Base-by-base conservation (phyloP, 2,113 vertebrate species). In the Aix galericulata region DNA sequence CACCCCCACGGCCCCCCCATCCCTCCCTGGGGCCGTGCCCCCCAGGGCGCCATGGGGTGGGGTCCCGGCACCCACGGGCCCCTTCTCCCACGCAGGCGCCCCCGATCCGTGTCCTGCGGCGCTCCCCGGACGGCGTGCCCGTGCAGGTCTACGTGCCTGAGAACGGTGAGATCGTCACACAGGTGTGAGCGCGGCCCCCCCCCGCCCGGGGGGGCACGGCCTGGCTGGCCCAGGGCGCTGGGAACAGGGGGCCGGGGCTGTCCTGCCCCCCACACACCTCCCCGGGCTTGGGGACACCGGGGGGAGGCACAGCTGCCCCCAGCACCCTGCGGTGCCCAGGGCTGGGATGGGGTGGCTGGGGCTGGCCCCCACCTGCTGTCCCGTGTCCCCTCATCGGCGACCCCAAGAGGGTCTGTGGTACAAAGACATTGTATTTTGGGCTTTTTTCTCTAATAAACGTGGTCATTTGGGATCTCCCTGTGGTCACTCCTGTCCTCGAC, bases 161-260 rank as follows among this genome's bases (percentile, higher is more conserved):
- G 78, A 95, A 78, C 11, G 85, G 90, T 0, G 95, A 96, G 95
- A 93, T 96, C 23, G 16, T 96, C 88, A 96, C 95, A 13, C 94
- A 95, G 6, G 95, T 95, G 94, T 94, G 48, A 96, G 60, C 36
- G 8, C 5, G 7, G 32, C 29, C 32, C 16, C 13, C 56, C 20
- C 9, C 13, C 31, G 5, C 7, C 23, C 12, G 32, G 71, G 71
- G 52, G 42, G 55, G 2, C 62, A 15, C 48, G 44, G 75, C 73
- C 94, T 94, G 95, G 95, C 95, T 92, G 94, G 92, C 77, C 92
- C 92, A 93, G 95, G 64, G 29, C 27, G 20, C 40, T 5, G 63
- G 63, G 81, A 64, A 53, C 23, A 4, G 31, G 1, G 55, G 60
- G 59, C 38, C 1, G 0, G 23, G 40, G 23, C 15, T 2, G 0